Conservation (phyloP, 1,140 invertebrate genomes). For the Uloborus diversus region DNA sequence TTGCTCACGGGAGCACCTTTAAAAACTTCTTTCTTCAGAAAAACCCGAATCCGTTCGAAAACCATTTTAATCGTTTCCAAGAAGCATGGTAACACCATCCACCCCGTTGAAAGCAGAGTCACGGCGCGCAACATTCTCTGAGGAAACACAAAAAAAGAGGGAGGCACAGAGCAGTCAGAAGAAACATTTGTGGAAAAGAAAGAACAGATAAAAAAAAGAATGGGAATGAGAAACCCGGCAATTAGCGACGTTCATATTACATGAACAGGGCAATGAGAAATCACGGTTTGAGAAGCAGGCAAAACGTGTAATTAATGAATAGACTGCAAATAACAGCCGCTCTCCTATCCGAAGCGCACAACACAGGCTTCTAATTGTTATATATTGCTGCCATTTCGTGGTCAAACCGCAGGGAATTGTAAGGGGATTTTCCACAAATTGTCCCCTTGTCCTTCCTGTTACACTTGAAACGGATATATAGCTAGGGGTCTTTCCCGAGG, state of each 20-base stretch:
- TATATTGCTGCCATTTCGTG: constrained; percentile 42
- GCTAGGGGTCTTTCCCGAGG: too few species aligned
- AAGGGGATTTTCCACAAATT: background rate
- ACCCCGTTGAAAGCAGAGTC: background rate
- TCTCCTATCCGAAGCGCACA: background rate
- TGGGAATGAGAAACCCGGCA: constrained; percentile 32
- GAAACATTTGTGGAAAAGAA: constrained; percentile 1
- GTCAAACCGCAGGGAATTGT: constrained; percentile 5
- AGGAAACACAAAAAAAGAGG: background rate
- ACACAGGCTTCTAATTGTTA: constrained; percentile 43
- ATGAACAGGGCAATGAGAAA: constrained; percentile 19
- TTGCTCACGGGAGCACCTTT: too few species aligned
- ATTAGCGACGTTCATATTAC: constrained; percentile 41
- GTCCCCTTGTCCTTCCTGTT: background rate
- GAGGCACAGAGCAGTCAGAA: background rate
- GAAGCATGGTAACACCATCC: too few species aligned
- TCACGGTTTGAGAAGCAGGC: constrained; percentile 23
- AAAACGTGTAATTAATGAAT: constrained; percentile 53
- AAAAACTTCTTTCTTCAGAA: too few species aligned
- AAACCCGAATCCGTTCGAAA: too few species aligned
- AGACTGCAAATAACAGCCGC: constrained; percentile 38
- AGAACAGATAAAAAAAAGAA: constrained; percentile 3
- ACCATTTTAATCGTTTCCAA: too few species aligned
- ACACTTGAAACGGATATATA: too few species aligned
- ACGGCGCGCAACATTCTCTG: background rate